Conservation (phyloP, 2,888 invertebrate genomes). For the Disparrhopalites patrizii region DNA sequence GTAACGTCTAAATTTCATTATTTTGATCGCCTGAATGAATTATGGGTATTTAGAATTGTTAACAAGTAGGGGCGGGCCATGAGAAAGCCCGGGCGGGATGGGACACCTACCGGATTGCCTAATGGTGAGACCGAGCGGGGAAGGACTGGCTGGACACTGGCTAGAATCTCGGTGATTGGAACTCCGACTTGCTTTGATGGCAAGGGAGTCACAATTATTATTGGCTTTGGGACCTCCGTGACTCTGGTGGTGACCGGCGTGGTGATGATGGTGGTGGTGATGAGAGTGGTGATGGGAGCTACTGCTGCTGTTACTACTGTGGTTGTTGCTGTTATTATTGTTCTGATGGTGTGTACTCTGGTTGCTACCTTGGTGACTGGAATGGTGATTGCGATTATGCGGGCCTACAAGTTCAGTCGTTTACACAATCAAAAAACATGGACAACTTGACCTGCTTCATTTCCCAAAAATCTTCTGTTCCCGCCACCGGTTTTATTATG, state of each 20-base stretch:
- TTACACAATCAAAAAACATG: no score
- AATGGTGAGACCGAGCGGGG: conserved; percentile 45
- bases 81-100: no score
- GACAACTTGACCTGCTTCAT: no score
- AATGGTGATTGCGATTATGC: conserved; percentile 27
- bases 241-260: conserved; percentile 37
- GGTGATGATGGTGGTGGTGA: conserved; percentile 26
- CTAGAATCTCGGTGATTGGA: conserved; percentile 42
- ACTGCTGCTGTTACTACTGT: conserved; percentile 13
- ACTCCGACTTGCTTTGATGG: conserved; percentile 44
- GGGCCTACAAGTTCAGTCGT: conserved; percentile 29
- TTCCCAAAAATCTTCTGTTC: no score
- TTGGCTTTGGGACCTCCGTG: conserved; percentile 14
- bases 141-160: conserved; percentile 43
- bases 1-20: not conserved
- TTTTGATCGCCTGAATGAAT: not conserved
- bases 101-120: conserved; percentile 42
- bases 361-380: conserved; percentile 22
- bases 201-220: conserved; percentile 31
- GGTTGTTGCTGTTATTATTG: conserved; percentile 33
- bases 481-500: no score
- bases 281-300: conserved; percentile 31
- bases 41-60: no score
- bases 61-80: no score
- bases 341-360: conserved; percentile 14